Percentiles rank a stretch among this genome's conserved stretches.
phyloP scores from a whole-genome alignment of 2,888 invertebrate species.

The Drosophila neonasuta region DNA sequence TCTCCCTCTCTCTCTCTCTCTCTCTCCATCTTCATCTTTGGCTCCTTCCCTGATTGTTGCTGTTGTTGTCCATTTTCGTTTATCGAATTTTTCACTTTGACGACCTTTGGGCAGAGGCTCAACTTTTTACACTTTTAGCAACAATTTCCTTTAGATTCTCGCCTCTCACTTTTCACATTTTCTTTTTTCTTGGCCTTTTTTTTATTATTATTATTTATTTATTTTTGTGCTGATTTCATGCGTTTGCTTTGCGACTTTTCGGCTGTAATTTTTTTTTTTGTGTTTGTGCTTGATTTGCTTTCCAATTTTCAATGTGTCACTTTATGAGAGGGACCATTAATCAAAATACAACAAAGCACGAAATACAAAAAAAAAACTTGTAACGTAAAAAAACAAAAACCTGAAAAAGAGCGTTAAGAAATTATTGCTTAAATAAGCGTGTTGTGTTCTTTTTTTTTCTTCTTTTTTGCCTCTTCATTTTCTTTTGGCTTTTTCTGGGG shows the following conservation, averaged over 20 bases:
- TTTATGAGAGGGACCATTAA: slow-evolving; percentile 75
- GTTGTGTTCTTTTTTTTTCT: slow-evolving; percentile 43
- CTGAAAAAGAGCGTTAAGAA: slow-evolving; percentile 62
- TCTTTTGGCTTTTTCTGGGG: not conserved
- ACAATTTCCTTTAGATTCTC: slow-evolving; percentile 48
- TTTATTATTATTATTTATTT: slow-evolving; percentile 52
- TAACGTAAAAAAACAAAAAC: slow-evolving; percentile 21
- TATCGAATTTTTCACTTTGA: slow-evolving; percentile 75
- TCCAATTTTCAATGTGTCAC: slow-evolving; percentile 77
- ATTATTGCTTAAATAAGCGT: slow-evolving; percentile 76
- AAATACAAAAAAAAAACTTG: slow-evolving; percentile 1
- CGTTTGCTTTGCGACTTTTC: slow-evolving; percentile 63
- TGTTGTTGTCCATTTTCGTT: slow-evolving; percentile 62
- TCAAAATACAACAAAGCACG: slow-evolving; percentile 57
- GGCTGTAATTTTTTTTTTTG: slow-evolving; percentile 46
- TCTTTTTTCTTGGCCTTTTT: slow-evolving; percentile 26
- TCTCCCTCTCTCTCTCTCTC: not conserved
- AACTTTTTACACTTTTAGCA: slow-evolving; percentile 75
- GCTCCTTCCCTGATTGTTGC: slow-evolving; percentile 2
- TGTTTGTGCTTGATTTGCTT: slow-evolving; percentile 74
- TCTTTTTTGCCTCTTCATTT: not conserved
- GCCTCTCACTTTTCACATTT: not conserved
- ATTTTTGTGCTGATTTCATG: slow-evolving; percentile 73
- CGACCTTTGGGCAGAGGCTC: slow-evolving; percentile 66
- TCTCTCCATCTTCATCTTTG: not conserved